phyloP scores from a whole-genome alignment of 2,888 invertebrate genomes.

The Creontiades dilutus region DNA sequence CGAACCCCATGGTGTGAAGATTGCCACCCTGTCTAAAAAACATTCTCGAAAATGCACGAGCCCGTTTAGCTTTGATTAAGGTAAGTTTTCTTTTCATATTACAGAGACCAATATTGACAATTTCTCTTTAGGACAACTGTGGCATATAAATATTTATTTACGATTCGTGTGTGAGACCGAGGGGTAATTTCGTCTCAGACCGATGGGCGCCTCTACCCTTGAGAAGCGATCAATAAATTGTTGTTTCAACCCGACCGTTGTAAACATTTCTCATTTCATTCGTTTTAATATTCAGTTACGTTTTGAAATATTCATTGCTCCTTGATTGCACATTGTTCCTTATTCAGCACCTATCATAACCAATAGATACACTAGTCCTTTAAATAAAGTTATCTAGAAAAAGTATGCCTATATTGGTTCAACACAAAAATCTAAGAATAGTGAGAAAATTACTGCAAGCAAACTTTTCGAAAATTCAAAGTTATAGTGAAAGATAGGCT shows the following conservation, averaged over 20 bases:
- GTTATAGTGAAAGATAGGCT: too few species aligned
- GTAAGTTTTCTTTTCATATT: neutral
- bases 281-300: neutral
- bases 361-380: too few species aligned
- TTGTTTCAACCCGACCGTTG: slow-evolving; percentile 48
- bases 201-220: slow-evolving; percentile 22
- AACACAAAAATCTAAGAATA: too few species aligned
- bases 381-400: too few species aligned
- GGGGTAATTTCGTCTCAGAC: slow-evolving; percentile 27
- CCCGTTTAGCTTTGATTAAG: neutral
- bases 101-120: neutral
- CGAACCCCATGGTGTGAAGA: neutral
- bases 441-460: too few species aligned
- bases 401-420: too few species aligned
- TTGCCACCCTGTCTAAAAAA: neutral
- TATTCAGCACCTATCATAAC: too few species aligned
- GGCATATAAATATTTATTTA: neutral
- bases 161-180: neutral
- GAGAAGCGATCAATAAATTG: slow-evolving; percentile 51
- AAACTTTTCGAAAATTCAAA: too few species aligned
- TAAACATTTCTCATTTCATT: slow-evolving; percentile 43
- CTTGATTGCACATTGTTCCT: too few species aligned
- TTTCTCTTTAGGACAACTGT: too few species aligned
- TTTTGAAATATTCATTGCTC: too few species aligned
- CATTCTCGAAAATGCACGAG: neutral